Evolutionary conservation across 2,797 vertebrate species (phyloP).

Genomic region (Danionella dracula): DNA sequence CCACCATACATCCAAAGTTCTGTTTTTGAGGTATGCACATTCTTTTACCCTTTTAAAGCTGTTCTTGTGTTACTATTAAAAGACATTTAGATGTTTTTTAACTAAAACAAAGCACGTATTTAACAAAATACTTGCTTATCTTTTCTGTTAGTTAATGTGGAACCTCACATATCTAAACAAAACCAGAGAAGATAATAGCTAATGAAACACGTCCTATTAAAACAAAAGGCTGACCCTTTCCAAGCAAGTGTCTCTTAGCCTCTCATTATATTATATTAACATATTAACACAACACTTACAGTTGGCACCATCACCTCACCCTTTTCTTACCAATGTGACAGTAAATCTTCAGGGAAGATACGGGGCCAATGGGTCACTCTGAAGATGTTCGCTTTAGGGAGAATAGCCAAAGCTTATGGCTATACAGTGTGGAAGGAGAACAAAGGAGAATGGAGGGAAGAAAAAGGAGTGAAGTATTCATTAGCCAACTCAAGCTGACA

Average conservation of each 20-base stretch:
- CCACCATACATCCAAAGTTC: too few species aligned
- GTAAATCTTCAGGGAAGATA: slow-evolving; percentile 63
- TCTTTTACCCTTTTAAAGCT: too few species aligned
- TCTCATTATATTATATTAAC: slow-evolving; percentile 76
- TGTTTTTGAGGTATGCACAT: too few species aligned
- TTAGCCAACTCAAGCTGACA: slow-evolving; percentile 78
- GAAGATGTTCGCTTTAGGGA: slow-evolving; percentile 63
- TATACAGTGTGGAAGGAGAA: slow-evolving; percentile 15
- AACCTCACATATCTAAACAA: too few species aligned
- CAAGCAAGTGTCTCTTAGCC: slow-evolving; percentile 40
- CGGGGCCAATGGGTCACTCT: slow-evolving; percentile 68
- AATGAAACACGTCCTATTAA: slow-evolving; percentile 9
- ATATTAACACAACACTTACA: slow-evolving; percentile 67
- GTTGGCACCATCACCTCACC: slow-evolving; percentile 60
- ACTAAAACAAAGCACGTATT: too few species aligned
- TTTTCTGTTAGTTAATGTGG: too few species aligned
- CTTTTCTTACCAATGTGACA: slow-evolving; percentile 65
- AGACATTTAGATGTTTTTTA: too few species aligned
- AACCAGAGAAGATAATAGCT: too few species aligned
- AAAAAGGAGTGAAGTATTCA: slow-evolving; percentile 68
- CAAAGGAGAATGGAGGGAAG: slow-evolving; percentile 18
- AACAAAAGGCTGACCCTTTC: slow-evolving; percentile 20
- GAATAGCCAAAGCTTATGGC: slow-evolving; percentile 29
- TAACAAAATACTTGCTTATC: too few species aligned
- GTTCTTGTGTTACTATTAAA: too few species aligned